Evolutionary conservation across 2,797 vertebrate genomes (phyloP).

Genomic region (Poecile montanus): DNA sequence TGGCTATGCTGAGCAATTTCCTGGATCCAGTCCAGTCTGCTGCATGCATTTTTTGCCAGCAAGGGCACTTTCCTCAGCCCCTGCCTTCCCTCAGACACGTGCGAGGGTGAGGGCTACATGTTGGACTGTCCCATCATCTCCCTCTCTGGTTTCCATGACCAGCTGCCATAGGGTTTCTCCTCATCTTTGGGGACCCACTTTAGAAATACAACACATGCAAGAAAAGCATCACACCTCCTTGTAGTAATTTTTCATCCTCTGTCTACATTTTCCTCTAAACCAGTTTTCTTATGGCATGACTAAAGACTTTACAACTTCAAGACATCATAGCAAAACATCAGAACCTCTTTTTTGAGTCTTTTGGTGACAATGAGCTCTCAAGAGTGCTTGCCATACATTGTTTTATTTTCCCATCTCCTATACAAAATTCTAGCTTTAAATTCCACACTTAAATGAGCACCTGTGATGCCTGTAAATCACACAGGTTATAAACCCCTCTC

Average conservation of each 20-base stretch:
- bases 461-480: background rate
- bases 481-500: background rate
- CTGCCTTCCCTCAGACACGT: background rate
- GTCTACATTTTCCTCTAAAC: background rate
- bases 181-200: background rate
- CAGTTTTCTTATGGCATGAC: background rate
- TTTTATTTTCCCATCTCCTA: background rate
- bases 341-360: background rate
- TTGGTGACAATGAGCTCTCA: background rate
- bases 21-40: background rate
- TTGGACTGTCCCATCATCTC: background rate
- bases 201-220: background rate
- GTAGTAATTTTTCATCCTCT: background rate
- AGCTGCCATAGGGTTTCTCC: background rate
- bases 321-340: background rate
- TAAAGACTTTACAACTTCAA: background rate
- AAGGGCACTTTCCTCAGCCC: background rate
- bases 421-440: background rate
- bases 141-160: background rate
- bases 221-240: background rate
- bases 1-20: background rate
- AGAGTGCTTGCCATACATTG: background rate
- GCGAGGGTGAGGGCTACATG: rapidly evolving
- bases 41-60: background rate
- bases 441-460: background rate